Base-by-base conservation (phyloP, 2,888 invertebrate genomes). In the Xestoiulus laeticollis region DNA sequence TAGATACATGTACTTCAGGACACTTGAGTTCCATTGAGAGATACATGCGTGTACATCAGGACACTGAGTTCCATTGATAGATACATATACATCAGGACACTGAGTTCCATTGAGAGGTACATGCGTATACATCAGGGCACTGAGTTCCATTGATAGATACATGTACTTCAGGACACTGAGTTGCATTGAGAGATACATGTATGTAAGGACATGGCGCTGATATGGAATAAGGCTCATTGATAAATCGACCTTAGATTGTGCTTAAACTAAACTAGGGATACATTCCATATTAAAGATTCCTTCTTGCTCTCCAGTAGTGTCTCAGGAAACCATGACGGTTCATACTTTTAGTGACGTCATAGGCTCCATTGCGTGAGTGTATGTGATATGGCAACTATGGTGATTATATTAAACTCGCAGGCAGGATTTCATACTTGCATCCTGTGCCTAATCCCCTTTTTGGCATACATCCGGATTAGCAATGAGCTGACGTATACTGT, bases 381-480 rank as follows among this genome's bases (percentile, higher is more conserved):
- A 19, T 53, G 19, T 53, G 12, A 48, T 48, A 19, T 4, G 53
- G 4, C 53, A 53, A 53, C 53, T 53, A 19, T 19, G 19, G 19
- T 53, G 19, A 53, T 53, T 53, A 19, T 19, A 53, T 48, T 48
- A 48, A 10, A 48, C 12, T 48, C 48, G 12, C 12, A 53, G 53
- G 19, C 19, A 19, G 53, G 53, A 53, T 53, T 53, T 53, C 19
- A 4, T 53, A 19, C 53, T 1, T 4, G 53, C 16, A 4, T 53
- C 53, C 48, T 48, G 48, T 48, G 48, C 48, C 53, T 53, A 53
- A 53, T 53, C 53, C 53, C 19, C 19, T 53, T 48, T 53, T 53
- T 53, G 53, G 53, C 53, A 53, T 53, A 53, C 53, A 53, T 53
- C 53, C 53, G 26, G 59, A 68, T 68, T 68, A 68, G n/a, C 59